These are phyloP conservation scores for Henicopernis longicauda DNA, from an alignment of 2,113 vertebrate species.

Conservation along the genomic window DNA sequence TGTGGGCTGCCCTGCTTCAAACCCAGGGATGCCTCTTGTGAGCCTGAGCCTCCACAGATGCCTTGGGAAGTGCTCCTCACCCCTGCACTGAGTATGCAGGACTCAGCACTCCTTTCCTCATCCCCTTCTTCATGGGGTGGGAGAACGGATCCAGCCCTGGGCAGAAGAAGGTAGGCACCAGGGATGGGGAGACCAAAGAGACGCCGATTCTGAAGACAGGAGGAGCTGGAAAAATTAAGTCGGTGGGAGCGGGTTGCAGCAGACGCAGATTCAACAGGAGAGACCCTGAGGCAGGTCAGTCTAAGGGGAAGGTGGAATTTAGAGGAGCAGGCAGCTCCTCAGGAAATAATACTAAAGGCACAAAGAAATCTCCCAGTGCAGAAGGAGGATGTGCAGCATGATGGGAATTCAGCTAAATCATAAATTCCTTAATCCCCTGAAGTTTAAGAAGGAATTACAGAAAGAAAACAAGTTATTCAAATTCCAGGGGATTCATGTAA, in stretches of 20 bases:
- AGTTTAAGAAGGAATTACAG: neutral
- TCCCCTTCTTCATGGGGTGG: neutral
- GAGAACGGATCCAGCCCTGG: neutral
- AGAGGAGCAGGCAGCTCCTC: neutral
- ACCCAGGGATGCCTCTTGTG: neutral
- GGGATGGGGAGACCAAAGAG: neutral
- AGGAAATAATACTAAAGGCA: neutral
- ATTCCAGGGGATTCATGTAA: neutral
- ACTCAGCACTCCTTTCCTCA: neutral
- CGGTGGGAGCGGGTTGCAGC: neutral
- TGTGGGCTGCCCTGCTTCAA: neutral
- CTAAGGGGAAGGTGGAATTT: neutral
- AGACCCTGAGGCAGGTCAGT: neutral
- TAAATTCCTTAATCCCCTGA: conserved; percentile 23
- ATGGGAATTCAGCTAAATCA: conserved; percentile 24
- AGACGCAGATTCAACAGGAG: neutral
- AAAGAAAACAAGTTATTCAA: neutral
- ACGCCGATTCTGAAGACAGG: accelerated
- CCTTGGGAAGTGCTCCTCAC: neutral
- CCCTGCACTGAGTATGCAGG: neutral
- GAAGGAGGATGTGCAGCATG: neutral
- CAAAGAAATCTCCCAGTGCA: neutral
- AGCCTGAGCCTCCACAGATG: neutral
- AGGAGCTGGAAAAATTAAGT: neutral
- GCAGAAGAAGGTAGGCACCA: neutral